Percentiles rank a stretch among this genome's conserved stretches.
phyloP scores from a whole-genome alignment of 2,888 invertebrate genomes.

The Azorinus chamasolen region DNA sequence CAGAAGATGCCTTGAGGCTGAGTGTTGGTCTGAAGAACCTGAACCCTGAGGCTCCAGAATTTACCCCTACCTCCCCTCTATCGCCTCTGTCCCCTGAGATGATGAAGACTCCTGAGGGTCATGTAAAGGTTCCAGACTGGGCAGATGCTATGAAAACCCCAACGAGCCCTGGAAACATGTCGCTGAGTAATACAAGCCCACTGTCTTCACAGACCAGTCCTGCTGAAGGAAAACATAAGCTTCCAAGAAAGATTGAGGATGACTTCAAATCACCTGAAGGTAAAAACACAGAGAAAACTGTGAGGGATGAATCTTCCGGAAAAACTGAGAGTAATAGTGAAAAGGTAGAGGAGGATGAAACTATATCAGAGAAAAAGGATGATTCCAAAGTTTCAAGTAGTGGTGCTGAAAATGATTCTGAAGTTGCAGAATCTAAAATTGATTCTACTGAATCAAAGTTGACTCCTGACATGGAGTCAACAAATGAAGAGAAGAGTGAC shows the following conservation, averaged over 20 bases:
- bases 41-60: conserved; percentile 80
- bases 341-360: neutral
- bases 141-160: conserved; percentile 68
- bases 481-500: conserved; percentile 13
- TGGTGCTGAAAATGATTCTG: conserved; percentile 23
- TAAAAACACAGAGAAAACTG: conserved; percentile 11
- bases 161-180: conserved; percentile 47
- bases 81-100: conserved; percentile 74
- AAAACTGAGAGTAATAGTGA: conserved; percentile 7
- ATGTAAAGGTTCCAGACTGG: conserved; percentile 74
- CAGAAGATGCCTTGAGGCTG: conserved; percentile 56
- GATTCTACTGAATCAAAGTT: conserved; percentile 42
- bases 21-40: conserved; percentile 66
- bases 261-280: conserved; percentile 37
- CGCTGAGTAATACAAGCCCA: conserved; percentile 53
- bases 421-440: conserved; percentile 24
- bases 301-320: neutral
- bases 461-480: conserved; percentile 30
- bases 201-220: conserved; percentile 45
- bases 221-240: conserved; percentile 17
- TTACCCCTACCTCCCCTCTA: conserved; percentile 71
- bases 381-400: conserved; percentile 10
- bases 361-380: neutral
- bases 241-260: conserved; percentile 44
- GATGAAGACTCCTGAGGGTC: conserved; percentile 73